Conservation (phyloP, 2,797 vertebrate genomes). For the Lophotriccus pileatus region DNA sequence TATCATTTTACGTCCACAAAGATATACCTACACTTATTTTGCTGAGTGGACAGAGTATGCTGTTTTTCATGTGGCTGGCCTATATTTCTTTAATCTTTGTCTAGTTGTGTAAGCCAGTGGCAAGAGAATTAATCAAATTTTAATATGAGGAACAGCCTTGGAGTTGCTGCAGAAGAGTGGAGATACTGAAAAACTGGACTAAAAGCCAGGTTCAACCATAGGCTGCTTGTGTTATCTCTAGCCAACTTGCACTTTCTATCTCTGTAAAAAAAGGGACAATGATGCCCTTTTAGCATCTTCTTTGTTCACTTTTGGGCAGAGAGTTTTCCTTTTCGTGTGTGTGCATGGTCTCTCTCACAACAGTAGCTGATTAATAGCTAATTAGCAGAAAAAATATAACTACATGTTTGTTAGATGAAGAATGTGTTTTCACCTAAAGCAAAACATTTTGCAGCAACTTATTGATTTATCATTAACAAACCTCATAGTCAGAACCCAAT, state of each 20-base stretch:
- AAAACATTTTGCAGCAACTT: not conserved
- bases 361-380: not conserved
- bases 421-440: not conserved
- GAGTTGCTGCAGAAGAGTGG: not conserved
- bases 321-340: not conserved
- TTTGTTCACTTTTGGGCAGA: not conserved
- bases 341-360: not conserved
- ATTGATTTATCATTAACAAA: not conserved
- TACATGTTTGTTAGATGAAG: not conserved
- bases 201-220: fast-evolving
- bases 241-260: not conserved
- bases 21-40: not conserved
- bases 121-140: not conserved
- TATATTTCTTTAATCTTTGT: not conserved
- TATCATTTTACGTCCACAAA: not conserved
- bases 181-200: not conserved
- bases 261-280: not conserved
- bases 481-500: not conserved
- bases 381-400: not conserved
- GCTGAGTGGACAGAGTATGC: not conserved
- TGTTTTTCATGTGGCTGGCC: not conserved
- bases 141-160: not conserved
- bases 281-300: not conserved
- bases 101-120: not conserved
- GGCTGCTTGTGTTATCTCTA: not conserved